These are phyloP conservation scores for Euproctis similis DNA, from an alignment of 2,888 invertebrate species.

Conservation along the genomic window DNA sequence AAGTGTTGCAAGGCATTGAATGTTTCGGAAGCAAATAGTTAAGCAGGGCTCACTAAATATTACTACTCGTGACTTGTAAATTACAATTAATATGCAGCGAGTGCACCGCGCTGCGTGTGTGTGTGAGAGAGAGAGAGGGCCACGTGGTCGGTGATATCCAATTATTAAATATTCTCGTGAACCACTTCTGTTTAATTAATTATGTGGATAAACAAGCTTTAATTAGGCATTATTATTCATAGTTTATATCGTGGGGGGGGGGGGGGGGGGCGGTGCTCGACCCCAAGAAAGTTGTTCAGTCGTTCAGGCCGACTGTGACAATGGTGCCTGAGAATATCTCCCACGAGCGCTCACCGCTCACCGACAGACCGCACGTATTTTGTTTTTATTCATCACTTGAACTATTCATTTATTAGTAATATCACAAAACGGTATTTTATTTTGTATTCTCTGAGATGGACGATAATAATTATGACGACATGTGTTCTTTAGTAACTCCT, in stretches of 20 bases:
- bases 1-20: no score
- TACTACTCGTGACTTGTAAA: no score
- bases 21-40: no score
- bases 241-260: slow-evolving; percentile 31
- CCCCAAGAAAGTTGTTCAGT: slow-evolving; percentile 37
- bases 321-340: slow-evolving; percentile 43
- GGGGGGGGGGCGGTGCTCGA: slow-evolving; percentile 38
- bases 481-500: no score
- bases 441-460: slow-evolving; percentile 18
- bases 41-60: no score
- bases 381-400: slow-evolving; percentile 57
- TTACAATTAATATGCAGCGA: no score
- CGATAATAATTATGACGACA: no score
- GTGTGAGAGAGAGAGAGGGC: no score
- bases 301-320: no score
- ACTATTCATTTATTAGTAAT: slow-evolving; percentile 59
- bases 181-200: slow-evolving; percentile 52
- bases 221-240: slow-evolving; percentile 59
- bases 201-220: slow-evolving; percentile 58
- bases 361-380: slow-evolving; percentile 33
- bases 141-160: slow-evolving; percentile 15
- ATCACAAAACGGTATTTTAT: slow-evolving; percentile 65
- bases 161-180: slow-evolving; percentile 23
- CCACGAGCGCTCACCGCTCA: no score
- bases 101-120: no score